A percentile compares a stretch with the other conserved stretches of the same genome.
phyloP scores from a whole-genome alignment of 2,888 invertebrate species.

The Autographa pulchrina region DNA sequence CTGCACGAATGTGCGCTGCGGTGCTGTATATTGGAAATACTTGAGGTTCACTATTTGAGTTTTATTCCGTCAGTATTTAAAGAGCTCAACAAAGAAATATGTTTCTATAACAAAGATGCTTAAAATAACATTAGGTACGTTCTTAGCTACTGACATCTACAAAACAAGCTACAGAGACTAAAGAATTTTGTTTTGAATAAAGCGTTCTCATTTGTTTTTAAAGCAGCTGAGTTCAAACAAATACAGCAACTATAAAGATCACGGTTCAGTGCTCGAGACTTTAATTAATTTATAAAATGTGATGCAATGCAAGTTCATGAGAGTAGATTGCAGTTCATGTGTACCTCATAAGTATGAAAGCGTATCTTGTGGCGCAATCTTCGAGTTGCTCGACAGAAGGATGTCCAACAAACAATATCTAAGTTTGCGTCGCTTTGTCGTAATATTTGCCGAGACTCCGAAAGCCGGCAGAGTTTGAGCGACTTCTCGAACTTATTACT shows the following conservation, averaged over 20 bases:
- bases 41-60: background rate
- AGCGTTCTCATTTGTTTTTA: slow-evolving; percentile 17
- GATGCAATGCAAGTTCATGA: background rate
- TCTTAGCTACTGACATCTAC: background rate
- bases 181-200: slow-evolving; percentile 11
- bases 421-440: slow-evolving; percentile 83
- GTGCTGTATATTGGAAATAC: background rate
- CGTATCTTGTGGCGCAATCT: slow-evolving; percentile 59
- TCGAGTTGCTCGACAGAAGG: slow-evolving; percentile 65
- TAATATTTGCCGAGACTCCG: slow-evolving; percentile 81
- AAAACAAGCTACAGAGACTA: background rate
- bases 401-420: slow-evolving; percentile 82
- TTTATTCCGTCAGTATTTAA: background rate
- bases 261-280: background rate
- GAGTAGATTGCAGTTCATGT: slow-evolving; percentile 4
- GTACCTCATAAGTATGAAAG: slow-evolving; percentile 41
- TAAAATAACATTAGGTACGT: slow-evolving; percentile 17
- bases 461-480: slow-evolving; percentile 76
- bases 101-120: slow-evolving; percentile 10
- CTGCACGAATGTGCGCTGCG: slow-evolving; percentile 5
- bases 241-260: background rate
- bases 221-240: background rate
- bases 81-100: slow-evolving; percentile 1
- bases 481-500: slow-evolving; percentile 84
- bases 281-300: background rate